These are phyloP conservation scores for Notamacropus eugenii DNA, from an alignment of 2,797 vertebrate genomes.

Conservation along the genomic window DNA sequence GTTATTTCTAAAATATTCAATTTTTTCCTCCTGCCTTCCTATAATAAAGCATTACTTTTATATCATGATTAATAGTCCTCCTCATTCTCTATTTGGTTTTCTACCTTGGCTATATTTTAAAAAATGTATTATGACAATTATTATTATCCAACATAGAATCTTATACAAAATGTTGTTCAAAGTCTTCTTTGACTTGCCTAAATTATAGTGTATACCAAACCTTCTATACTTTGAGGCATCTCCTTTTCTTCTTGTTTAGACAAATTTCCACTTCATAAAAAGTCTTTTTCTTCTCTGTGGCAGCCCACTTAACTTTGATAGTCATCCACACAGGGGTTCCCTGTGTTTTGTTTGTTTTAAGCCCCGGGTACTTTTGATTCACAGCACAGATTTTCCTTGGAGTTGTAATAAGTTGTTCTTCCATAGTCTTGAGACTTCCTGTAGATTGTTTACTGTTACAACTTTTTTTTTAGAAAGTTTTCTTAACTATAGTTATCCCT, in stretches of 20 bases:
- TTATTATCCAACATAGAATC: neutral
- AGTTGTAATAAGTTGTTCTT: neutral
- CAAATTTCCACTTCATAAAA: neutral
- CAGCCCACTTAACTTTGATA: neutral
- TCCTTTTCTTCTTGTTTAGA: neutral
- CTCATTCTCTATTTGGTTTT: neutral
- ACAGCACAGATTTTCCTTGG: slow-evolving; percentile 13
- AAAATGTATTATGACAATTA: neutral
- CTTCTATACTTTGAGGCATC: neutral
- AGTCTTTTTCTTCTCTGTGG: neutral
- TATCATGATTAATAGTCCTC: neutral
- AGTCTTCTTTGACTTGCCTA: neutral
- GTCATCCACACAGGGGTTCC: neutral
- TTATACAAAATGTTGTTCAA: neutral
- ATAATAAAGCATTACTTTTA: neutral
- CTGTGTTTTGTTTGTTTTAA: slow-evolving; percentile 9
- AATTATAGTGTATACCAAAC: neutral
- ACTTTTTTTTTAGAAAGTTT: neutral
- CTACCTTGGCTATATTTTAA: neutral
- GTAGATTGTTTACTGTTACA: neutral
- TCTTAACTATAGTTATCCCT: neutral
- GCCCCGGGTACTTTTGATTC: neutral
- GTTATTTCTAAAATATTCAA: neutral
- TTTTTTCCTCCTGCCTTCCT: neutral
- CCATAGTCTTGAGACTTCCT: slow-evolving; percentile 3